phyloP scores from a whole-genome alignment of 2,113 vertebrate species.

The Oenanthe melanoleuca region DNA sequence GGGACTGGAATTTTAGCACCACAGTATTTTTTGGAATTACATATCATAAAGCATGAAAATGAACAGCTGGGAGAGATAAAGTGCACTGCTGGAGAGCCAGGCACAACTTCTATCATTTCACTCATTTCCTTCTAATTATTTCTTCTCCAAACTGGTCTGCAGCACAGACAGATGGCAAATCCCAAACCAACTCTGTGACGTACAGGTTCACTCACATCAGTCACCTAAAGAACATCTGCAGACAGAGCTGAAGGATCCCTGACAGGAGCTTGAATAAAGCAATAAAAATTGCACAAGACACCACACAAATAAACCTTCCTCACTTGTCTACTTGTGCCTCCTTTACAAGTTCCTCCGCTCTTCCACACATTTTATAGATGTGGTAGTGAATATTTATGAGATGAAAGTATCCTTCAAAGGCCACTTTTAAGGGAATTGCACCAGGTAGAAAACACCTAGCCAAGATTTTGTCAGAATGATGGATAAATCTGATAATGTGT shows the following conservation, averaged over 20 bases:
- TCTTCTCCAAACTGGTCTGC: neutral
- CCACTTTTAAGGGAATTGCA: neutral
- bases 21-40: neutral
- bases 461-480: neutral
- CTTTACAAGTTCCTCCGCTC: neutral
- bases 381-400: neutral
- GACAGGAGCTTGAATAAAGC: neutral
- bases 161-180: slow-evolving; percentile 10
- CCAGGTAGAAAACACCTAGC: neutral
- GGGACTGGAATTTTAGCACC: neutral
- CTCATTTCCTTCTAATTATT: neutral
- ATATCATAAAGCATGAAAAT: neutral
- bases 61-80: neutral
- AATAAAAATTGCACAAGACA: neutral
- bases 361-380: fast-evolving
- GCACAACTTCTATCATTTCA: neutral
- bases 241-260: neutral
- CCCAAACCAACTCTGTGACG: neutral
- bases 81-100: neutral
- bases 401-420: neutral
- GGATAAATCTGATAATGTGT: neutral
- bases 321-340: neutral
- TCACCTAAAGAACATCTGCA: neutral
- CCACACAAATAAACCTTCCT: neutral
- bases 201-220: neutral